These are phyloP conservation scores for Gracilinanus agilis DNA, from an alignment of 2,113 vertebrate species.

Conservation along the genomic window DNA sequence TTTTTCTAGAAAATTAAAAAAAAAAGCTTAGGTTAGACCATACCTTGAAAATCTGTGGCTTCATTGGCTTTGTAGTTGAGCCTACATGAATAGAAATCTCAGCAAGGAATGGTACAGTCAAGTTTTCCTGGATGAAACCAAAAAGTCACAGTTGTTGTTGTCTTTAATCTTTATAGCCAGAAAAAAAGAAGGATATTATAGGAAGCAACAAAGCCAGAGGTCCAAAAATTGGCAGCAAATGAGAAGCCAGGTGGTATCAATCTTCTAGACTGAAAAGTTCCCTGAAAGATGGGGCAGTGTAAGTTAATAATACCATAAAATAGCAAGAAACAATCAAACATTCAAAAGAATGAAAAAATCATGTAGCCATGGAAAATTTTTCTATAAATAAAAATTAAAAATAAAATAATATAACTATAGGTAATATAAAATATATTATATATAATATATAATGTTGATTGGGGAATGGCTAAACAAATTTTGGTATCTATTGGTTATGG, in stretches of 20 bases:
- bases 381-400: too few species aligned
- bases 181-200: slow-evolving; percentile 9
- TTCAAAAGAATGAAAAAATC: too few species aligned
- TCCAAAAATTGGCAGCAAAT: slow-evolving; percentile 46
- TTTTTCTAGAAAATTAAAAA: too few species aligned
- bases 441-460: too few species aligned
- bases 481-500: too few species aligned
- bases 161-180: slow-evolving; percentile 5
- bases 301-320: too few species aligned
- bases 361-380: too few species aligned
- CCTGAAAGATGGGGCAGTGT: slow-evolving; percentile 49
- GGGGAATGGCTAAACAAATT: too few species aligned
- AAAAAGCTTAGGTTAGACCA: too few species aligned
- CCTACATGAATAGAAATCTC: neutral
- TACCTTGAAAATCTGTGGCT: slow-evolving; percentile 7
- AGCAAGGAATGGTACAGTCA: neutral
- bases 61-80: slow-evolving; percentile 27
- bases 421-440: too few species aligned
- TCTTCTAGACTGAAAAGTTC: slow-evolving; percentile 60
- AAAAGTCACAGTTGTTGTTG: neutral
- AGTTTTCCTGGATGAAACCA: neutral
- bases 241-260: slow-evolving; percentile 64
- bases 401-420: too few species aligned
- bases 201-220: slow-evolving; percentile 25
- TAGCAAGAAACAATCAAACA: too few species aligned